Base-by-base conservation (phyloP, 2,888 invertebrate species). In the Cynaeus angustus region DNA sequence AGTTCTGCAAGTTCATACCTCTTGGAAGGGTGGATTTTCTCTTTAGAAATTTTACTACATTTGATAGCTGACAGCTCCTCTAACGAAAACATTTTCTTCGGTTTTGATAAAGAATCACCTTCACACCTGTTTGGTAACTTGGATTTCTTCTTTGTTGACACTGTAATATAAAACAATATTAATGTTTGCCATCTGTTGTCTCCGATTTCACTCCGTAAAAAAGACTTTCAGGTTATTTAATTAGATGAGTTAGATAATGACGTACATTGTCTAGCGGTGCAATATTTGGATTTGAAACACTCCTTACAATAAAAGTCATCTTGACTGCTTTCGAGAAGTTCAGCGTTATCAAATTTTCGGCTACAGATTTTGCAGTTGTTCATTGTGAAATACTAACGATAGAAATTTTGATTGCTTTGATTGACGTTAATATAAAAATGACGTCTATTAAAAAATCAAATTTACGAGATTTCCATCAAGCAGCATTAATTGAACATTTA, bases 271-370 rank as follows among this genome's bases (percentile, higher is more conserved):
- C 10, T 46, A 61, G 46, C 26, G 9, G 48, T 14, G 12, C 48
- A 62, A 28, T 50, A 50, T 21, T 62, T 8, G 28, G 7, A 8
- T 26, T 50, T 62, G 21, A 62, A 62, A 12, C 50, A 62, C 8
- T 62, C 62, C 12, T 50, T 62, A 50, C 62, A 62, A 33, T 46
- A 61, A 33, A 43, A 61, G 3, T 61, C 46, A 26, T 55, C 55
- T 9, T 59, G 16, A 30, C 45, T 59, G 33, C 45, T 59, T 28
- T 59, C 45, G 12, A 59, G 30, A 9, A 59, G 41, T 14, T 59
- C 30, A 1, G 43, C 7, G 38, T 38, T 12, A 3, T 55, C 13
- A 21, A 55, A 55, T 21, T 16, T 28, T n/a, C 21, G 9, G 12
- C 7, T 43, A 26, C 41, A 56, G 14, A 56, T 56, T 26, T 43